These are phyloP conservation scores for Ellobius talpinus DNA, from an alignment of 2,113 vertebrate genomes.

Conservation along the genomic window DNA sequence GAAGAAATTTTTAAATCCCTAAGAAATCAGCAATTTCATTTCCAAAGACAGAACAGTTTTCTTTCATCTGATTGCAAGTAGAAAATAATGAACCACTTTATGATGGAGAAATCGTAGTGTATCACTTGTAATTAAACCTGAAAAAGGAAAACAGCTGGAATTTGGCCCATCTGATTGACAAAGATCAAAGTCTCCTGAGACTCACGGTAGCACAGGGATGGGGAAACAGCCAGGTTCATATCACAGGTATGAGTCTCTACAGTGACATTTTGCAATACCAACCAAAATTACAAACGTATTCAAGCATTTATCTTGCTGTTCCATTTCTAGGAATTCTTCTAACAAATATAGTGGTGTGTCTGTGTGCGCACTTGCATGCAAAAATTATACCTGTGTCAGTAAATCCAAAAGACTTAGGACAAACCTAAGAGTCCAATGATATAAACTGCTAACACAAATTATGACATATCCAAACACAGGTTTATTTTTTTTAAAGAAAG, in stretches of 20 bases:
- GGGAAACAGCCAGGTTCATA: not conserved
- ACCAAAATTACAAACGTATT: slow-evolving; percentile 45
- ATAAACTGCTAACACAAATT: slow-evolving; percentile 31
- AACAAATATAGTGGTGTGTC: not conserved
- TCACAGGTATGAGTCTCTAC: not conserved
- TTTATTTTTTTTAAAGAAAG: not conserved
- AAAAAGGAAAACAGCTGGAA: slow-evolving; percentile 45
- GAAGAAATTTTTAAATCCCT: slow-evolving; percentile 11
- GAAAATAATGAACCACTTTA: slow-evolving; percentile 49
- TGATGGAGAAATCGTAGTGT: not conserved
- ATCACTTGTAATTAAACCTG: slow-evolving; percentile 30
- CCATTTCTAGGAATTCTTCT: slow-evolving; percentile 61
- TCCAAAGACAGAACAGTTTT: slow-evolving; percentile 19
- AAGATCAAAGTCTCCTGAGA: slow-evolving; percentile 60
- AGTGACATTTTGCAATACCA: slow-evolving; percentile 2
- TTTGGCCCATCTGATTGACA: slow-evolving; percentile 63
- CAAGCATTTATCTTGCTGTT: slow-evolving; percentile 36
- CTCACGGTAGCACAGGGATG: not conserved
- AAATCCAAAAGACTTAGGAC: slow-evolving; percentile 7
- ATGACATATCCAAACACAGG: slow-evolving; percentile 36
- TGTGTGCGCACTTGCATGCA: not conserved
- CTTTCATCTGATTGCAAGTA: slow-evolving; percentile 13
- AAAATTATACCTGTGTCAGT: slow-evolving; percentile 5
- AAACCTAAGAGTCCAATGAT: not conserved
- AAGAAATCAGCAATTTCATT: slow-evolving; percentile 35